These are phyloP conservation scores for Karalla daura DNA, from an alignment of 2,797 vertebrate genomes.

Conservation along the genomic window DNA sequence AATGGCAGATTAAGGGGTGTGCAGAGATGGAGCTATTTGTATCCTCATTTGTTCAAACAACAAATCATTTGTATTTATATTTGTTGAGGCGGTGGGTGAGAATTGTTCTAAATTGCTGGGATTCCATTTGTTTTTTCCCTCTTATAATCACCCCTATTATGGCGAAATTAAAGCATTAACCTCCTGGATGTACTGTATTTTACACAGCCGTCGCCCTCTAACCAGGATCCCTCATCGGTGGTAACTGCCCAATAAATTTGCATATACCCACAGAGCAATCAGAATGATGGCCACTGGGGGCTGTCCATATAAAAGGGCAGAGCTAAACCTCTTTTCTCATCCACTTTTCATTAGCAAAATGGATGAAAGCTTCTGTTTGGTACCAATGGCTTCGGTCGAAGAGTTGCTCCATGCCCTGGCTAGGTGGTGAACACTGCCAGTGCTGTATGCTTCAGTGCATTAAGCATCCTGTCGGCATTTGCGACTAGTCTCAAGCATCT, in stretches of 20 bases:
- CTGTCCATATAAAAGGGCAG: constrained; percentile 26
- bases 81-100: constrained; percentile 31
- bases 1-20: constrained; percentile 53
- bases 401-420: neutral
- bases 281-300: constrained; percentile 29
- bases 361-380: constrained; percentile 16
- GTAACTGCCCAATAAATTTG: constrained; percentile 21
- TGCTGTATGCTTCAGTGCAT: neutral
- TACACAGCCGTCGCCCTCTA: neutral
- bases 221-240: constrained; percentile 3
- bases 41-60: constrained; percentile 55
- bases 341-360: constrained; percentile 42
- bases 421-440: neutral
- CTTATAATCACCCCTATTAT: constrained; percentile 6
- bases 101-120: constrained; percentile 33
- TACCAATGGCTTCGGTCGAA: neutral
- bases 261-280: constrained; percentile 37
- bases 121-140: constrained; percentile 18
- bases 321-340: constrained; percentile 13
- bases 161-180: constrained; percentile 27
- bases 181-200: neutral
- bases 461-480: neutral
- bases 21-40: constrained; percentile 48
- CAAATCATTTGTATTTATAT: constrained; percentile 32
- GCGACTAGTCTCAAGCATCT: neutral